Evolutionary conservation across 2,797 vertebrate species (phyloP).

Genomic region (Neomorphus geoffroyi): DNA sequence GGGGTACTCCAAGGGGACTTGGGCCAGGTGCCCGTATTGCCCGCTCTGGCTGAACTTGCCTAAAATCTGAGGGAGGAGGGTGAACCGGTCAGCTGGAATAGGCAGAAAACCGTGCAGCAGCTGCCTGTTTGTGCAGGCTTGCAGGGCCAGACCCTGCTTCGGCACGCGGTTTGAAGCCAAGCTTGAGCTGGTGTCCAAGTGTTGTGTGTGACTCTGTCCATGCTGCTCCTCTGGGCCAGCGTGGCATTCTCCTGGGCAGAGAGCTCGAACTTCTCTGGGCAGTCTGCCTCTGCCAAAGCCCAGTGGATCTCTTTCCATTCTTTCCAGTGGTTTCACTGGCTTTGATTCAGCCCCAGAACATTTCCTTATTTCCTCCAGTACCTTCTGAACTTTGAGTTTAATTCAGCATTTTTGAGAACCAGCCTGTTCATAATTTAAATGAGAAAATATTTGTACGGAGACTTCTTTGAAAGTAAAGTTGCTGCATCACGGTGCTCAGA

Average conservation of each 20-base stretch:
- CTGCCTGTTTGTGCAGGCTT: not conserved
- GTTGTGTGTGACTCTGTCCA: not conserved
- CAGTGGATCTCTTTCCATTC: not conserved
- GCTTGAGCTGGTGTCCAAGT: no score
- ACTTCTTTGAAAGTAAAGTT: not conserved
- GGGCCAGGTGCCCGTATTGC: no score
- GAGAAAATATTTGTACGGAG: not conserved
- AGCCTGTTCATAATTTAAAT: not conserved
- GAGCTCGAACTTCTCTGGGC: not conserved
- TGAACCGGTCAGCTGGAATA: not conserved
- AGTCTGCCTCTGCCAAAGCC: not conserved
- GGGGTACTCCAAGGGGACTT: not conserved
- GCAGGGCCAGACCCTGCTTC: not conserved
- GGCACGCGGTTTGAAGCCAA: fast-evolving
- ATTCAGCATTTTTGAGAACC: not conserved
- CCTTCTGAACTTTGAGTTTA: not conserved
- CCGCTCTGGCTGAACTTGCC: not conserved
- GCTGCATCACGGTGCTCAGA: not conserved
- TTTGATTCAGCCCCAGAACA: not conserved
- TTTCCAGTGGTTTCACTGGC: not conserved
- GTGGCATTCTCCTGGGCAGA: not conserved
- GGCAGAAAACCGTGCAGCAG: not conserved
- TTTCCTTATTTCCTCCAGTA: not conserved
- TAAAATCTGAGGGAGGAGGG: not conserved
- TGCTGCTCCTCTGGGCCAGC: not conserved